Evolutionary conservation across 2,797 vertebrate species (phyloP).

Genomic region (Chaetodon trifasciatus): DNA sequence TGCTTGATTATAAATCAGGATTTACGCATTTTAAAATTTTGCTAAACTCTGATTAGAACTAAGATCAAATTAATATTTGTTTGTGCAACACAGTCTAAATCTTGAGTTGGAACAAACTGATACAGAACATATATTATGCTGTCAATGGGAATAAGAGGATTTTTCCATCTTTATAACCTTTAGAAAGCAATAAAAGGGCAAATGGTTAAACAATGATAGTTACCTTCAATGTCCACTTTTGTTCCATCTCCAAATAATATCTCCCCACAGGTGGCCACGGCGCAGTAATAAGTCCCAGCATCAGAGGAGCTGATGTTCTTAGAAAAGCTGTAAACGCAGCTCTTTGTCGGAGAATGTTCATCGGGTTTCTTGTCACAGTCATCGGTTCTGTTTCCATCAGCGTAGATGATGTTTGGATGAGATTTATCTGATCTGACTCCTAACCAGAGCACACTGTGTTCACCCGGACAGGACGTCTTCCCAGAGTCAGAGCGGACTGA

Average conservation of each 20-base stretch:
- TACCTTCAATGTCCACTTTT: slow-evolving; percentile 43
- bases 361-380: slow-evolving; percentile 21
- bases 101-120: not conserved
- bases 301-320: slow-evolving; percentile 48
- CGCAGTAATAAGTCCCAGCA: slow-evolving; percentile 63
- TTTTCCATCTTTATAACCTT: too few relatives aligned
- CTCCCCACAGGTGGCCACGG: slow-evolving; percentile 64
- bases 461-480: not conserved
- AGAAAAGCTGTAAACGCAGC: slow-evolving; percentile 47
- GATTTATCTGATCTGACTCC: slow-evolving; percentile 5
- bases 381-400: not conserved
- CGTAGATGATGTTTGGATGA: slow-evolving; percentile 33
- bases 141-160: not conserved
- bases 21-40: too few relatives aligned
- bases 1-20: too few relatives aligned
- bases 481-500: slow-evolving; percentile 36
- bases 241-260: slow-evolving; percentile 65
- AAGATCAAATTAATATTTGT: too few relatives aligned
- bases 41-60: too few relatives aligned
- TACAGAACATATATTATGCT: not conserved
- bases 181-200: too few relatives aligned
- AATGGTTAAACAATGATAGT: not conserved
- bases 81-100: too few relatives aligned
- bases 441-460: slow-evolving; percentile 43
- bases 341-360: not conserved